Evolutionary conservation across 2,888 invertebrate genomes (phyloP), one percentile per base, ranked within the genome.

Genomic region (Agrotis clavis): DNA sequence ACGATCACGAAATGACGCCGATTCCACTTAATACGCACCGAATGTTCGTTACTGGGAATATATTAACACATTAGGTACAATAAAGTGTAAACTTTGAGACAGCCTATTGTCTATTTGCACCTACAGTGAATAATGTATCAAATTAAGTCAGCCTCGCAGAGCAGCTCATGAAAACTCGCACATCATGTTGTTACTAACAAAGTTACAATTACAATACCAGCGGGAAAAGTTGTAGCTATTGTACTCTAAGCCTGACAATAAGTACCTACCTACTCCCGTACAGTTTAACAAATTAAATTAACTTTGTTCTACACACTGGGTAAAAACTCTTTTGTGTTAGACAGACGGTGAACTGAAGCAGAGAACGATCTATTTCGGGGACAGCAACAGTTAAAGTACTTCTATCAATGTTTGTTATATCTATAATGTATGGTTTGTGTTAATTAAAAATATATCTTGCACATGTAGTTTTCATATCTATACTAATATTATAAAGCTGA

Each of bases 281-380:
- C 25, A 77, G 62, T 53, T 60, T 54, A 78, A 54, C 59, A 54
- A 64, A 72, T 78, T 78, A 35, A 79, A 79, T 71, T 51, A 50
- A 71, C 63, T 78, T 71, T 50, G 53, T 78, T 59, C 54, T 18
- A 72, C 18, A 54, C 30, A 47, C 16, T 54, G 45, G 14, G n/a
- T 51, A 45, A 48, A 45, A 59, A 75, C 16, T 61, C 16, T 51
- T 25, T 57, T 62, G 35, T 74, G 6, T 45, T 35, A n/a, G 16
- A 60, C 25, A 18, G 45, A 50, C 13, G 45, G 41, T 16, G 48
- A 67, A 53, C 30, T 54, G 7, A 21, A 30, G 45, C 21, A 14
- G n/a, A 25, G 21, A 50, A 47, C 21, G 41, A 48, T 51, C 47
- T 18, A 48, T 60, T 74, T 45, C 48, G 14, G 14, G 11, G 19